Percentiles rank a stretch among this genome's conserved stretches.
These are phyloP conservation scores for Diarsia brunnea DNA, from an alignment of 2,888 invertebrate genomes.

Conservation along the genomic window DNA sequence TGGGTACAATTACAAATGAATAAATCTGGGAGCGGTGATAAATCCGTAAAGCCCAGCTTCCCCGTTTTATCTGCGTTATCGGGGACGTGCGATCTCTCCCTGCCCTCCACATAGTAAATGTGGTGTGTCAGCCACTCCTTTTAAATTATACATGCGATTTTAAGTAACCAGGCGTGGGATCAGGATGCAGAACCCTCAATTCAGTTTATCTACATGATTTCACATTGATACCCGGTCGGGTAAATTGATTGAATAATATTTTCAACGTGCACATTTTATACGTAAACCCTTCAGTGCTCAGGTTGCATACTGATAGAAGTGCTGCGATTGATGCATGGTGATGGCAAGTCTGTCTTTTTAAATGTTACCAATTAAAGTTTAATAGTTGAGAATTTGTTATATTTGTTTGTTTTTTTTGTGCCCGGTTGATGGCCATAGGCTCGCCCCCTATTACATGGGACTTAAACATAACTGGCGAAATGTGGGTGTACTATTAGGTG, in stretches of 20 bases:
- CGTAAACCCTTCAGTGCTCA: conserved; percentile 22
- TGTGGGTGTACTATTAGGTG: too few relatives aligned
- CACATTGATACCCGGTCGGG: conserved; percentile 76
- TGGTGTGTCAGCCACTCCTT: conserved; percentile 73
- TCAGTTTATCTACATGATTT: conserved; percentile 82
- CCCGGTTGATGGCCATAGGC: too few relatives aligned
- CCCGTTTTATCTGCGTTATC: conserved; percentile 68
- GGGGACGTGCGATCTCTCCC: conserved; percentile 65
- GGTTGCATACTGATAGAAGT: conserved; percentile 21
- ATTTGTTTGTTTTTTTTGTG: too few relatives aligned
- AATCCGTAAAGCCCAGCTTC: conserved; percentile 58
- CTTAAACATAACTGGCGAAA: too few relatives aligned
- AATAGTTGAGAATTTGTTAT: too few relatives aligned
- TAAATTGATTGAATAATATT: conserved; percentile 84
- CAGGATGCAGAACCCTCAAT: conserved; percentile 71
- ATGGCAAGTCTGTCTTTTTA: not conserved
- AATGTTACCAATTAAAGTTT: not conserved
- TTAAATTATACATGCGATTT: conserved; percentile 86
- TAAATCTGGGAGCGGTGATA: conserved; percentile 64
- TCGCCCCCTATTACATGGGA: too few relatives aligned
- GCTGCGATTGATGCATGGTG: not conserved
- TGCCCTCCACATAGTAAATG: conserved; percentile 63
- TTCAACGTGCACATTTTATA: conserved; percentile 73
- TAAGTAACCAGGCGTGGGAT: conserved; percentile 79
- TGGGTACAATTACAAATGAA: conserved; percentile 65